Evolutionary conservation across 2,888 invertebrate species (phyloP), one percentile per base, ranked within the genome.

Genomic region (Unio pictorum): DNA sequence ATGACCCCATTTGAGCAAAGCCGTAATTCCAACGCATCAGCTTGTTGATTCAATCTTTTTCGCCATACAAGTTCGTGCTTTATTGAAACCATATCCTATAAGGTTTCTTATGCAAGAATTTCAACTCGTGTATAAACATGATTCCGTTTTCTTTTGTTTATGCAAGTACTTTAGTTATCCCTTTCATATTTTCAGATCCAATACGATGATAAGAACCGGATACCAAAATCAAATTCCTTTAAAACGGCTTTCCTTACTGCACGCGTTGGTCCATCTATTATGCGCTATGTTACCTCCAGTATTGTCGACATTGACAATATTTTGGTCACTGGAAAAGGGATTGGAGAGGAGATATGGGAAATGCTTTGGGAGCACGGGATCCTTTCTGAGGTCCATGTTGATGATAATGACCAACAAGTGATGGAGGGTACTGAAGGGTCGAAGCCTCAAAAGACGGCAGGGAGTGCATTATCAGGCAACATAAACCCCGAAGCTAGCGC

Each of bases 301-400:
- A 74, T 73, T 60, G 55, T 77, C 20, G 73, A 77, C 59, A 64
- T 71, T 15, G 66, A 74, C 56, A 71, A 74, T n/a, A 64, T 74
- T n/a, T 26, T 66, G n/a, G 62, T 66, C 3, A 61, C 71, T n/a
- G 77, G 77, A 55, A 68, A 69, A 55, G 74, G 75, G 59, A 68
- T 77, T 26, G 77, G 77, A 15, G 77, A 75, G 55, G 77, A 77
- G 75, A 28, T 77, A 7, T 77, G 77, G 77, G 77, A 77, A 64
- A 77, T 69, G 55, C 67, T 77, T 15, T 77, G 77, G 77, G 74
- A 73, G 26, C 66, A 67, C 18, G 58, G 61, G 8, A 67, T 77
- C 1, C 73, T 77, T 55, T 62, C 34, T 17, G 77, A 77, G 59
- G 74, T 74, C 4, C 30, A 59, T 57, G 64, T 58, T 20, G 60